Evolutionary conservation across 2,888 invertebrate species (phyloP).

Genomic region (Ectemnius continuus): DNA sequence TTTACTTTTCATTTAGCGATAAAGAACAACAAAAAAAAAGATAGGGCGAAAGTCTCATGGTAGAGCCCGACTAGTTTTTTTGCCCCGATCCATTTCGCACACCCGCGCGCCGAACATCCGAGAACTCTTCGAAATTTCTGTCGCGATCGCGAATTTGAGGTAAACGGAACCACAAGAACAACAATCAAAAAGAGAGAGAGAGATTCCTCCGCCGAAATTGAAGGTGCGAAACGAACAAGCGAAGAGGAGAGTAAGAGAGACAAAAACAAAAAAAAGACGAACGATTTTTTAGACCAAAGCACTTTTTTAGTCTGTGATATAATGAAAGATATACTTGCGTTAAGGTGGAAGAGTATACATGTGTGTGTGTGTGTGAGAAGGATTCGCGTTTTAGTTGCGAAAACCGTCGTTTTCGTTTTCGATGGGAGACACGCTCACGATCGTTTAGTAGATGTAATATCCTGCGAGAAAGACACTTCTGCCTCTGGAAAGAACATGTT

Average conservation of each 20-base stretch:
- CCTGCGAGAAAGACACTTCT: constrained; percentile 18
- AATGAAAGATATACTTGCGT: constrained; percentile 67
- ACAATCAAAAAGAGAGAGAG: too few relatives aligned
- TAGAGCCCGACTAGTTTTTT: constrained; percentile 13
- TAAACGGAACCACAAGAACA: too few relatives aligned
- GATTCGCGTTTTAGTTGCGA: constrained; percentile 35
- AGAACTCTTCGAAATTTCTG: constrained; percentile 18
- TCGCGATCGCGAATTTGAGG: neutral
- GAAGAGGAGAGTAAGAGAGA: neutral
- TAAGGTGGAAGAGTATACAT: constrained; percentile 52
- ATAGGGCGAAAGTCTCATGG: too few relatives aligned
- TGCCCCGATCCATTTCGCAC: constrained; percentile 40
- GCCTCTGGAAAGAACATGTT: constrained; percentile 37
- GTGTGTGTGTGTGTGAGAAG: constrained; percentile 52
- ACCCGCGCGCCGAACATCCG: constrained; percentile 22
- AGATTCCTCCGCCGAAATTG: constrained; percentile 6
- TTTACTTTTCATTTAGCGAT: neutral
- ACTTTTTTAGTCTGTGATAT: constrained; percentile 78
- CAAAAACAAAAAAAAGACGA: constrained; percentile 22
- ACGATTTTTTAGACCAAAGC: constrained; percentile 76
- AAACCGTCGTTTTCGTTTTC: constrained; percentile 20
- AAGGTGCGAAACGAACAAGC: neutral
- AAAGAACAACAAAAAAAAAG: neutral
- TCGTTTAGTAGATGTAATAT: constrained; percentile 2
- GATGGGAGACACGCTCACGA: constrained; percentile 1